phyloP scores from a whole-genome alignment of 30 jellyfish, hydroid and myxozoan species.

The Aurelia sp. region DNA sequence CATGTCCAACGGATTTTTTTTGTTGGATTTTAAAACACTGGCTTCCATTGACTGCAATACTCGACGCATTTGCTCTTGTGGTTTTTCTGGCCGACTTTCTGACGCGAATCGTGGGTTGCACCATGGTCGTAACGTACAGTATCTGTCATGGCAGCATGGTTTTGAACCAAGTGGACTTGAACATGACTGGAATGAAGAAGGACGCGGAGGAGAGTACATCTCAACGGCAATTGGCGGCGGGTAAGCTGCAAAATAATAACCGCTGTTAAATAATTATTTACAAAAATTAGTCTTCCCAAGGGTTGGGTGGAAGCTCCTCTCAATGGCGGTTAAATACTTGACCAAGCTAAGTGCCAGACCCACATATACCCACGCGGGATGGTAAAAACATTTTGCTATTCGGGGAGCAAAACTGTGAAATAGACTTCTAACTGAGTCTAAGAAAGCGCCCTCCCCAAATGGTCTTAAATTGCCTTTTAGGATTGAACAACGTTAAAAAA shows the following conservation, averaged over 20 bases:
- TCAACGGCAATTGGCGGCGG: slow-evolving; percentile 37
- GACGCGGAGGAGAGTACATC: slow-evolving; percentile 66
- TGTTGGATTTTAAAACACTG: slow-evolving; percentile 43
- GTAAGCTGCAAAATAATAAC: background rate
- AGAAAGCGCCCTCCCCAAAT: too few relatives aligned
- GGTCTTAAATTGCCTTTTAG: too few relatives aligned
- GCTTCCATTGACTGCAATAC: slow-evolving; percentile 53
- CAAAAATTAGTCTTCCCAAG: too few relatives aligned
- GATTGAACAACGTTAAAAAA: too few relatives aligned
- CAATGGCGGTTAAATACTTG: too few relatives aligned
- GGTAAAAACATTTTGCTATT: too few relatives aligned
- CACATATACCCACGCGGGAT: too few relatives aligned
- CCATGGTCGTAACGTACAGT: slow-evolving; percentile 76
- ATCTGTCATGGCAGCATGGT: slow-evolving; percentile 83
- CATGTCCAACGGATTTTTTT: slow-evolving; percentile 88
- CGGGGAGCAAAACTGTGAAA: too few relatives aligned
- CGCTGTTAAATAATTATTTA: too few relatives aligned
- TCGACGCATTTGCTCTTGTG: slow-evolving; percentile 54
- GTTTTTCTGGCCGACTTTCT: slow-evolving; percentile 55
- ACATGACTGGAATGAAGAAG: slow-evolving; percentile 67
- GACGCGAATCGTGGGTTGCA: slow-evolving; percentile 51
- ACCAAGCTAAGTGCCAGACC: too few relatives aligned
- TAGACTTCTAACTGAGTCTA: too few relatives aligned
- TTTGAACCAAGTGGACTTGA: slow-evolving; percentile 49
- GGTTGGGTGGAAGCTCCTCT: too few relatives aligned